phyloP scores from a whole-genome alignment of 2,888 invertebrate genomes.

The Tipula unca region DNA sequence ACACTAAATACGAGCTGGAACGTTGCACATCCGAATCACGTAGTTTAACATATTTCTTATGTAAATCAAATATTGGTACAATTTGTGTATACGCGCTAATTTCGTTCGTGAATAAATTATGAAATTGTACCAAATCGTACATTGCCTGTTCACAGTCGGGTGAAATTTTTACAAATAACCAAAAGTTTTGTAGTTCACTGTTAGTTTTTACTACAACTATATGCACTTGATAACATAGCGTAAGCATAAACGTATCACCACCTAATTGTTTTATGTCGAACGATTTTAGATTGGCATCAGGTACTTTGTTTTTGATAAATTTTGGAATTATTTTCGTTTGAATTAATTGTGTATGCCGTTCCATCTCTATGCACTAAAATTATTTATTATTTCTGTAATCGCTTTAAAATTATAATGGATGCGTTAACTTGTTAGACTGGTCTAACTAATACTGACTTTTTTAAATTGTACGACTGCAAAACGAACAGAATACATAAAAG shows the following conservation, averaged over 20 bases:
- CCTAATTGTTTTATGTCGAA: neutral
- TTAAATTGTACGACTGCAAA: neutral
- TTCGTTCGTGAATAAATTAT: slow-evolving; percentile 35
- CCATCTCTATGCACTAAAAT: neutral
- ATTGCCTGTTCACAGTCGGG: slow-evolving; percentile 31
- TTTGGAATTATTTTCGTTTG: neutral
- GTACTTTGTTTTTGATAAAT: neutral
- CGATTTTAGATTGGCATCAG: neutral
- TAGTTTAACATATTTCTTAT: slow-evolving; percentile 29
- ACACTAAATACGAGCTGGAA: slow-evolving; percentile 29
- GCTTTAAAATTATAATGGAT: too few relatives aligned
- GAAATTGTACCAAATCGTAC: slow-evolving; percentile 32
- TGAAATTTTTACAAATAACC: slow-evolving; percentile 32
- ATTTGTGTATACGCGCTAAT: slow-evolving; percentile 33
- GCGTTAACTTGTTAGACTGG: neutral
- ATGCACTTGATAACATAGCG: slow-evolving; percentile 33
- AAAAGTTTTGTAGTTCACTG: neutral
- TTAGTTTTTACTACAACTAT: slow-evolving; percentile 28
- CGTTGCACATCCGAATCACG: neutral
- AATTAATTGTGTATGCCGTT: neutral
- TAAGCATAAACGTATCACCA: slow-evolving; percentile 33
- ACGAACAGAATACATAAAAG: neutral
- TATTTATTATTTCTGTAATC: neutral
- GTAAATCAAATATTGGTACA: slow-evolving; percentile 31
- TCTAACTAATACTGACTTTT: neutral